Evolutionary conservation across 1,140 invertebrate species (phyloP).

Genomic region (Drosophila suzukii): DNA sequence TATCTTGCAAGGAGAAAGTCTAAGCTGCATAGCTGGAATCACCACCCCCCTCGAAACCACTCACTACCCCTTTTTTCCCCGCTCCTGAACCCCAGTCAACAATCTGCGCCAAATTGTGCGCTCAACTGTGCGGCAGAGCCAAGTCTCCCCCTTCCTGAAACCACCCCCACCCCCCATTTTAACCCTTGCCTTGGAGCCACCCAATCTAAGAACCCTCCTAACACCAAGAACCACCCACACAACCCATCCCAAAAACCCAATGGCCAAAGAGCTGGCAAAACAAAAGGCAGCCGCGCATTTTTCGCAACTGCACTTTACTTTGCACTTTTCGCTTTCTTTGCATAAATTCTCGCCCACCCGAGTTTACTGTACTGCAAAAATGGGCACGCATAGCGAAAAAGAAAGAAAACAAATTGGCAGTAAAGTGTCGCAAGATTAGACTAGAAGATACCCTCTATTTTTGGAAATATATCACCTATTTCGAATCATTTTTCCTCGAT

Average conservation of each 20-base stretch:
- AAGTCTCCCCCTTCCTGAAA: not conserved
- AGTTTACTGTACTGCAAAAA: conserved; percentile 73
- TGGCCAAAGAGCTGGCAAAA: conserved; percentile 59
- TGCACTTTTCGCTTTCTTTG: conserved; percentile 82
- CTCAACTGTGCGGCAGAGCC: conserved; percentile 57
- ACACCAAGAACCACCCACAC: not conserved
- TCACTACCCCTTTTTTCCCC: not conserved
- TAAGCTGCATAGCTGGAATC: conserved; percentile 21
- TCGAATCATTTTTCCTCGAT: too few relatives aligned
- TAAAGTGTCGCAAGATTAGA: not conserved
- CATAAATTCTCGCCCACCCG: conserved; percentile 74
- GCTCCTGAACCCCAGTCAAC: conserved; percentile 42
- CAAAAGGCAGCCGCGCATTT: conserved; percentile 77
- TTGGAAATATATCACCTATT: not conserved
- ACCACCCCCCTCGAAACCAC: conserved; percentile 4
- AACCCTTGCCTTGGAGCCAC: conserved; percentile 4
- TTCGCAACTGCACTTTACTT: conserved; percentile 74
- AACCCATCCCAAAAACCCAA: not conserved
- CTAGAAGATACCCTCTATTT: not conserved
- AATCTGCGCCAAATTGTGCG: conserved; percentile 78
- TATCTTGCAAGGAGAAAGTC: conserved; percentile 58
- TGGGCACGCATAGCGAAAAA: conserved; percentile 61
- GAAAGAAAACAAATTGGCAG: conserved; percentile 40
- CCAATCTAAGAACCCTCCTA: conserved; percentile 1
- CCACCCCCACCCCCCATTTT: conserved; percentile 1